These are phyloP conservation scores for Caenorhabditis sulstoni DNA, from an alignment of 2,888 invertebrate species.

Conservation along the genomic window DNA sequence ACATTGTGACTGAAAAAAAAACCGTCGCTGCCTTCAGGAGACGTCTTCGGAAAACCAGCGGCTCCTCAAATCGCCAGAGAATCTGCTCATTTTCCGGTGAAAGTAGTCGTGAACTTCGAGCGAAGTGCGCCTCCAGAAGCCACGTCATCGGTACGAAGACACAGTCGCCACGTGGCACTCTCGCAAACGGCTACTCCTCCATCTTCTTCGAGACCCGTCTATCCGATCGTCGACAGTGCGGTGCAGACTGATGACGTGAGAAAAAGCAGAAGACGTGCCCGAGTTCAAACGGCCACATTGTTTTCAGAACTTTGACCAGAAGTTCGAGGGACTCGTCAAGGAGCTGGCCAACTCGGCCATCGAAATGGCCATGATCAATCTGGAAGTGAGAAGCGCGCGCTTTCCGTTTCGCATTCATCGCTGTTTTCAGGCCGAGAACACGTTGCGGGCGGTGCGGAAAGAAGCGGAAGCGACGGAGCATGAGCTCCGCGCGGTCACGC, in stretches of 20 bases:
- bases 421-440: conserved; percentile 43
- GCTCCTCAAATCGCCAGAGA: not conserved
- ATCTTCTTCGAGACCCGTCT: conserved; percentile 48
- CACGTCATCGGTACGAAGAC: not conserved
- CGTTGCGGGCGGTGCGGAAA: conserved; percentile 34
- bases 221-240: conserved; percentile 61
- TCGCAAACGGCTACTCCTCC: conserved; percentile 61
- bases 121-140: not conserved
- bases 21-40: too few species aligned
- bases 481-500: conserved; percentile 52
- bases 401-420: not conserved
- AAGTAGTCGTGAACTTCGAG: conserved; percentile 57
- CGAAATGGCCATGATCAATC: conserved; percentile 50
- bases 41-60: too few species aligned
- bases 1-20: too few species aligned
- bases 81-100: conserved; percentile 36
- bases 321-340: conserved; percentile 56
- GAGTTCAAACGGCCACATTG: not conserved
- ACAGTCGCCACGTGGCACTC: conserved; percentile 23
- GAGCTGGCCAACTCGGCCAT: conserved; percentile 61
- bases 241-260: conserved; percentile 66
- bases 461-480: conserved; percentile 48
- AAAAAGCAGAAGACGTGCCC: not conserved
- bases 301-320: conserved; percentile 60
- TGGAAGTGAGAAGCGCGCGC: conserved; percentile 29